phyloP scores from a whole-genome alignment of 2,797 vertebrate genomes.

The Falco naumanni region DNA sequence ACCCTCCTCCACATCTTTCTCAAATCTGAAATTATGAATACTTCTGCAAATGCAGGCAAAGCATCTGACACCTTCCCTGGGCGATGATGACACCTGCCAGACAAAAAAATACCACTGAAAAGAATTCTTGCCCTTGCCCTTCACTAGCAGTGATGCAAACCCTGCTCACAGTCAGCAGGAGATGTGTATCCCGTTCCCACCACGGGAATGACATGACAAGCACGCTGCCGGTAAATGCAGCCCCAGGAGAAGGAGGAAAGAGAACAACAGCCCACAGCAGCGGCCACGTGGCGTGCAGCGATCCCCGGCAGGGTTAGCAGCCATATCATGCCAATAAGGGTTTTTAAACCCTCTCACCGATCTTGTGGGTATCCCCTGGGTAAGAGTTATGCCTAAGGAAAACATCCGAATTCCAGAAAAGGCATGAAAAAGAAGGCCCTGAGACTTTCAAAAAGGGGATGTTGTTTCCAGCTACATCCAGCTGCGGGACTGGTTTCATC shows the following conservation, averaged over 20 bases:
- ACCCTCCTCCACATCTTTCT: neutral
- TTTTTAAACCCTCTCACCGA: neutral
- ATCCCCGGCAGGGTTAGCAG: neutral
- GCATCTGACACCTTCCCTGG: neutral
- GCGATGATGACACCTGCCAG: neutral
- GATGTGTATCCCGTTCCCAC: neutral
- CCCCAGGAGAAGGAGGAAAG: neutral
- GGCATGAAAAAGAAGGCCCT: neutral
- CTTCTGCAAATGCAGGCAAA: neutral
- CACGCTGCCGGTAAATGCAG: neutral
- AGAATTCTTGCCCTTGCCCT: neutral
- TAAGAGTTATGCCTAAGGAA: neutral
- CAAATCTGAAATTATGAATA: neutral
- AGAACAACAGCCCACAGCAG: neutral
- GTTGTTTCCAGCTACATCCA: neutral
- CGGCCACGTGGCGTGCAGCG: neutral
- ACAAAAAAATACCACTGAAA: neutral
- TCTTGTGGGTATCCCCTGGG: no score
- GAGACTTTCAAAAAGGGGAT: neutral
- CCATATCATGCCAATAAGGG: neutral
- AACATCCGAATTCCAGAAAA: neutral
- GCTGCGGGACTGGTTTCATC: neutral
- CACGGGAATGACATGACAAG: neutral
- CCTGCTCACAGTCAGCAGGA: rapidly evolving
- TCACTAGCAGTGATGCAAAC: neutral